Percentiles rank a stretch among this genome's conserved stretches.
Conservation (phyloP, 2,888 invertebrate genomes). For the Adelphocoris suturalis region DNA sequence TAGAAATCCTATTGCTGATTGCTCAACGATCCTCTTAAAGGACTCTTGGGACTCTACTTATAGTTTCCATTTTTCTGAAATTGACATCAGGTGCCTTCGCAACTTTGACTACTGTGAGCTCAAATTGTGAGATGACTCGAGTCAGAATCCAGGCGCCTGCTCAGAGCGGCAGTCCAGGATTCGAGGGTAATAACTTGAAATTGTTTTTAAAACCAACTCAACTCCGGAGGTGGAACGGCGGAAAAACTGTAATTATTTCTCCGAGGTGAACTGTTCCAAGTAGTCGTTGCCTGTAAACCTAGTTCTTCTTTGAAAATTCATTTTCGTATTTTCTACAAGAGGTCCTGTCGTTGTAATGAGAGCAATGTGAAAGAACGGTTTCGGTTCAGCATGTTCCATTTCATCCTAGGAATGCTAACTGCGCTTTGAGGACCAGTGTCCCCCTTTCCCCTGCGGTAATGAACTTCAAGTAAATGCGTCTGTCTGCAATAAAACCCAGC, state of each 20-base stretch:
- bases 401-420: background rate
- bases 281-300: background rate
- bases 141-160: background rate
- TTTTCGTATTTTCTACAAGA: background rate
- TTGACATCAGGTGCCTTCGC: too few relatives aligned
- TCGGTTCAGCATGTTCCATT: background rate
- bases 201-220: background rate
- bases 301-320: slow-evolving; percentile 22
- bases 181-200: background rate
- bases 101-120: too few relatives aligned
- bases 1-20: background rate
- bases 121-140: background rate
- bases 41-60: too few relatives aligned
- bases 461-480: too few relatives aligned
- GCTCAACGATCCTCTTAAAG: background rate
- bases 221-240: background rate
- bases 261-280: background rate
- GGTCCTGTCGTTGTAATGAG: background rate
- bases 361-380: background rate
- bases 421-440: too few relatives aligned
- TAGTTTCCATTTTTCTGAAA: too few relatives aligned
- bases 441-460: too few relatives aligned
- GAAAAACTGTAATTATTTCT: background rate
- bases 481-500: too few relatives aligned
- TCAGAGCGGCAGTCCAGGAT: background rate